Percentiles rank a stretch among this genome's conserved stretches.
Conservation (phyloP, 2,888 invertebrate genomes). For the Ophion slaviceki region DNA sequence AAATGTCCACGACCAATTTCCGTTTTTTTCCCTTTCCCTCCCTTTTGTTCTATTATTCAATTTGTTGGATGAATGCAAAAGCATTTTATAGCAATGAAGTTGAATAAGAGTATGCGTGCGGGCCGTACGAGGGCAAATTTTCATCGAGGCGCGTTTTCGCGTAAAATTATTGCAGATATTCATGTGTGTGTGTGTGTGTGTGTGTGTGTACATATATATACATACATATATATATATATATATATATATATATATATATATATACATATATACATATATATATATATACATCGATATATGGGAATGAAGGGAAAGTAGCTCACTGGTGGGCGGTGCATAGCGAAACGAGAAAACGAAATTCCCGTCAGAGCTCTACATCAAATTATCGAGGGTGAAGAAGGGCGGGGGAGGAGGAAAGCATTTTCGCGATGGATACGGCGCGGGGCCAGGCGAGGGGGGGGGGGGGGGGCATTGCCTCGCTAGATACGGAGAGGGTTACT, state of each 20-base stretch:
- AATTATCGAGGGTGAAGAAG: constrained; percentile 34
- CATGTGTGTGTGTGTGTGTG: no score
- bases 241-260: no score
- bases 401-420: background rate
- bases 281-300: background rate
- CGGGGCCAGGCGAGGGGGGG: background rate
- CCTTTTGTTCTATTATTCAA: constrained; percentile 9
- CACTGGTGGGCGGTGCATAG: constrained; percentile 2
- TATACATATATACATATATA: background rate
- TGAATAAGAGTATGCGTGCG: background rate
- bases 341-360: constrained; percentile 46
- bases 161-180: constrained; percentile 7
- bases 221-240: no score
- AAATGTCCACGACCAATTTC: constrained; percentile 15
- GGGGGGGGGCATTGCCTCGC: background rate
- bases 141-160: constrained; percentile 26
- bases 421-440: background rate
- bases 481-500: constrained; percentile 42
- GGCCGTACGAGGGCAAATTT: constrained; percentile 5
- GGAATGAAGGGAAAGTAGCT: background rate
- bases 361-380: constrained; percentile 29
- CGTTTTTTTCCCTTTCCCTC: background rate
- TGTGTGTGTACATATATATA: no score
- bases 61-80: constrained; percentile 9
- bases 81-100: constrained; percentile 27